Percentiles rank a stretch among this genome's conserved stretches.
These are phyloP conservation scores for Dugesia japonica DNA, from an alignment of 2,888 invertebrate genomes.

Conservation along the genomic window DNA sequence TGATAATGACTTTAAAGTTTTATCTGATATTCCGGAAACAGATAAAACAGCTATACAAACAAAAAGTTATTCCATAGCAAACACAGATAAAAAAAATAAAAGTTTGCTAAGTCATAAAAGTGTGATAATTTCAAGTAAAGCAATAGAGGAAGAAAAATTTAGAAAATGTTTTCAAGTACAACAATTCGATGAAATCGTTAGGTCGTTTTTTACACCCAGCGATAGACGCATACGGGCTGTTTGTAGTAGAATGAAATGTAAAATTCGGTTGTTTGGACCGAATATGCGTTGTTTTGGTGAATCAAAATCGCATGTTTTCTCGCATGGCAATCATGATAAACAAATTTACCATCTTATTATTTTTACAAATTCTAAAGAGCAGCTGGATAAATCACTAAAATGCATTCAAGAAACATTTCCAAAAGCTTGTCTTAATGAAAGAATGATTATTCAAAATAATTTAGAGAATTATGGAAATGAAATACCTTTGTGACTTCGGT, in stretches of 20 bases:
- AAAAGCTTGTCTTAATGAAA: background rate
- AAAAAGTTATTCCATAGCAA: background rate
- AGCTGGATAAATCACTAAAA: background rate
- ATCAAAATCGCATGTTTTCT: background rate
- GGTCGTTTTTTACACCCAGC: background rate
- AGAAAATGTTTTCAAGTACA: background rate
- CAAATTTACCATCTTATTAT: background rate
- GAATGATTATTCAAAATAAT: background rate
- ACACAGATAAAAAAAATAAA: background rate
- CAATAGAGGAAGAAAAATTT: background rate
- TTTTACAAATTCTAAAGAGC: background rate
- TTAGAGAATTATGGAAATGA: background rate
- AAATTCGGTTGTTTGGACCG: background rate
- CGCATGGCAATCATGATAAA: background rate
- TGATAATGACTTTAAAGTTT: background rate
- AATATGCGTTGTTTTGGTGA: background rate
- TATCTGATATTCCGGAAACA: background rate
- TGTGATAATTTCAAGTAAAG: background rate
- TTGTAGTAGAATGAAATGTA: background rate
- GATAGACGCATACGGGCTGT: slow-evolving; percentile 12
- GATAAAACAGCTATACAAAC: background rate
- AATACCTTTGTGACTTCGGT: background rate
- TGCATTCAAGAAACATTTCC: slow-evolving; percentile 20
- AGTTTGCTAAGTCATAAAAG: background rate
- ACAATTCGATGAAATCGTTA: background rate